phyloP scores from a whole-genome alignment of 2,797 vertebrate genomes.

The Heteromormyrus szaboi region DNA sequence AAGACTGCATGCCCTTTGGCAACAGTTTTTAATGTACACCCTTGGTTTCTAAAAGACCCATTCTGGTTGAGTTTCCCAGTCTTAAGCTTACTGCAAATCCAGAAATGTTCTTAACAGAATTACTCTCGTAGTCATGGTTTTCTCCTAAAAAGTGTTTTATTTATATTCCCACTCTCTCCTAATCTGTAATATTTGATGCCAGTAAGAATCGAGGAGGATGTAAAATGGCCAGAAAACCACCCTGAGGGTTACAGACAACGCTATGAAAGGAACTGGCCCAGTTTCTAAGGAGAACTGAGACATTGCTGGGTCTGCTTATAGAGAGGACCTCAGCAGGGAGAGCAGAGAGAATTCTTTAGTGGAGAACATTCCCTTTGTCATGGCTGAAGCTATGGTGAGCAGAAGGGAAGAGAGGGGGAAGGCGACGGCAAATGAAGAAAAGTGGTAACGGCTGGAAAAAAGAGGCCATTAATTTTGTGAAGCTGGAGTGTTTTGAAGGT shows the following conservation, averaged over 20 bases:
- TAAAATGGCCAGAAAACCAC: background rate
- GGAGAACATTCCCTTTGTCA: constrained; percentile 28
- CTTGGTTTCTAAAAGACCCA: constrained; percentile 20
- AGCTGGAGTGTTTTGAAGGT: constrained; percentile 56
- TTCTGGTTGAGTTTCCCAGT: constrained; percentile 1
- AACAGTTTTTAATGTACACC: constrained; percentile 13
- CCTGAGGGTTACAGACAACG: background rate
- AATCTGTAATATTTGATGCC: constrained; percentile 21
- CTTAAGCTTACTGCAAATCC: constrained; percentile 20
- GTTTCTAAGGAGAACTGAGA: constrained; percentile 21
- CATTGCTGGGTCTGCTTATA: constrained; percentile 18
- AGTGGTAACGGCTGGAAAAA: constrained; percentile 51
- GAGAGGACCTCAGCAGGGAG: constrained; percentile 18
- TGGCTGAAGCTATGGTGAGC: constrained; percentile 29
- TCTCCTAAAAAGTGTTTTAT: constrained; percentile 16
- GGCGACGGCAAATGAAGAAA: constrained; percentile 21
- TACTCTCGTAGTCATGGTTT: constrained; percentile 29
- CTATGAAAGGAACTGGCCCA: constrained; percentile 14
- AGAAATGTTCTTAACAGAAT: constrained; percentile 17
- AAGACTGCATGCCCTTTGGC: background rate
- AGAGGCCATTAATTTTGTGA: constrained; percentile 66
- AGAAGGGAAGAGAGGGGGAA: constrained; percentile 46
- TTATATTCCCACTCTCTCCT: constrained; percentile 19
- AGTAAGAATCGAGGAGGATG: constrained; percentile 16
- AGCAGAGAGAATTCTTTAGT: constrained; percentile 13